These are phyloP conservation scores for Pheosia gnoma DNA, from an alignment of 2,888 invertebrate genomes.

Conservation along the genomic window DNA sequence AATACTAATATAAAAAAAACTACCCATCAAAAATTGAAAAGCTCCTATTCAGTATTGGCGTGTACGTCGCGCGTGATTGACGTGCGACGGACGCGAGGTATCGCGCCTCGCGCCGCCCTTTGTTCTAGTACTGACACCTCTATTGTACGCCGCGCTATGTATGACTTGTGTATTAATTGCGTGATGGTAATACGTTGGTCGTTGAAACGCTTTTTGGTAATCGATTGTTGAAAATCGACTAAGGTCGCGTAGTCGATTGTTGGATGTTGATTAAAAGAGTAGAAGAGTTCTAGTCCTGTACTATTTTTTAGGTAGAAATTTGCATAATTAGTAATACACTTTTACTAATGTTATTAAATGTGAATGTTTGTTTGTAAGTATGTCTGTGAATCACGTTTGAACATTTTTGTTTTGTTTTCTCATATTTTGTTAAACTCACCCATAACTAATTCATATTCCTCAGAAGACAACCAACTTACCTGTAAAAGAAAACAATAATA, in stretches of 20 bases:
- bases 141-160: conserved; percentile 26
- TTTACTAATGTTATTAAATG: too few relatives aligned
- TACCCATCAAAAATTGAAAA: not conserved
- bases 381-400: too few relatives aligned
- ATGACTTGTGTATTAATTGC: conserved; percentile 37
- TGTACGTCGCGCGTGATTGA: conserved; percentile 32
- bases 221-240: conserved; percentile 26
- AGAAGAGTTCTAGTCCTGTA: too few relatives aligned
- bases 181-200: conserved; percentile 27
- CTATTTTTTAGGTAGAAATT: too few relatives aligned
- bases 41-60: conserved; percentile 14
- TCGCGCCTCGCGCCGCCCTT: conserved; percentile 36
- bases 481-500: too few relatives aligned
- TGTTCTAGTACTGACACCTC: conserved; percentile 33
- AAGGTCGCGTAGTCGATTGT: conserved; percentile 8
- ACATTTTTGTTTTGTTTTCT: too few relatives aligned
- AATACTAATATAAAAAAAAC: not conserved
- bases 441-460: too few relatives aligned
- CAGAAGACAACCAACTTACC: too few relatives aligned
- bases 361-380: too few relatives aligned
- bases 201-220: conserved; percentile 20
- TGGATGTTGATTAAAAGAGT: too few relatives aligned
- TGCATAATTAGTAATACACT: too few relatives aligned
- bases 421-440: too few relatives aligned
- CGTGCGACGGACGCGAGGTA: conserved; percentile 34